These are phyloP conservation scores for Petaurus breviceps DNA, from an alignment of 2,113 vertebrate species.

Conservation along the genomic window DNA sequence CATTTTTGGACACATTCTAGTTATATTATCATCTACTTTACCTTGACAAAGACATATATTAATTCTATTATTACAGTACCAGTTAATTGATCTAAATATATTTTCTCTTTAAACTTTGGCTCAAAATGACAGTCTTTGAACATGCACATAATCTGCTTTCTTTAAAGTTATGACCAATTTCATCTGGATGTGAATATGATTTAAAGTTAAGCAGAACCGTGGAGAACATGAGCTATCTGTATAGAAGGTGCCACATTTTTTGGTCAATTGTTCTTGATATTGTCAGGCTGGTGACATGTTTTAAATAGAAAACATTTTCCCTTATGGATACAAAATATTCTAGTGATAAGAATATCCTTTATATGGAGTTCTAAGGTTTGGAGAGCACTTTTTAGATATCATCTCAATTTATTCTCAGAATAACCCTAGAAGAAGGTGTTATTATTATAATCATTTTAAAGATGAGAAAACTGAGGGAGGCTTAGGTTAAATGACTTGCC, in stretches of 20 bases:
- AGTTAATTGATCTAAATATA: neutral
- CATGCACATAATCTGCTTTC: neutral
- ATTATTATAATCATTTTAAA: neutral
- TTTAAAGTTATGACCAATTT: neutral
- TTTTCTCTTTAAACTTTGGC: neutral
- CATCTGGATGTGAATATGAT: neutral
- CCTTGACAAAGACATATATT: neutral
- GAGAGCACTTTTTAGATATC: neutral
- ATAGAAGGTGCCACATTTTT: neutral
- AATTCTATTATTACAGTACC: neutral
- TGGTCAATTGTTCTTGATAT: neutral
- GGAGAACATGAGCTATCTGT: neutral
- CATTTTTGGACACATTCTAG: too few species aligned
- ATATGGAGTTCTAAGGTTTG: neutral
- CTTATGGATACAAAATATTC: too few species aligned
- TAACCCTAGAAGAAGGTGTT: neutral
- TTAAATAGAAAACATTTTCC: neutral
- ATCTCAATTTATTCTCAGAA: neutral
- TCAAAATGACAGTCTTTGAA: neutral
- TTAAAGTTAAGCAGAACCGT: neutral
- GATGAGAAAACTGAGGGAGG: neutral
- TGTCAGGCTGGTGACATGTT: neutral
- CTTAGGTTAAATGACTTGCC: neutral
- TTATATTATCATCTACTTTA: neutral
- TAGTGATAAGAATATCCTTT: too few species aligned